Evolutionary conservation across 2,888 invertebrate species (phyloP).

Genomic region (Sarcophaga caerulescens): DNA sequence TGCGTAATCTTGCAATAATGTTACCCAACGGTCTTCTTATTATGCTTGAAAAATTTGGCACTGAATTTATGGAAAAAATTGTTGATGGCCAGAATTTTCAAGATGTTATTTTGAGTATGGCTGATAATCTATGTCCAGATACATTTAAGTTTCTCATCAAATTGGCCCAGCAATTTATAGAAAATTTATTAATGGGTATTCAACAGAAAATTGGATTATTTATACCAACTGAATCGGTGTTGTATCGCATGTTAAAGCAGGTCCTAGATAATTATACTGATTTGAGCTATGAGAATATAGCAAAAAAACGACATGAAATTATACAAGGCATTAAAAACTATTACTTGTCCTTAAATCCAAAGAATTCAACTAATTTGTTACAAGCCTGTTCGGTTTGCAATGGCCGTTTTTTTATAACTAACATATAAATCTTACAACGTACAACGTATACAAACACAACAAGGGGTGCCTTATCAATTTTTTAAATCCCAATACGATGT

Average conservation of each 20-base stretch:
- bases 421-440: conserved; percentile 56
- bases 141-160: conserved; percentile 67
- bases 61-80: conserved; percentile 66
- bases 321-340: conserved; percentile 55
- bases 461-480: not conserved
- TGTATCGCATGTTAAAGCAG: conserved; percentile 69
- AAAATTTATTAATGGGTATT: conserved; percentile 56
- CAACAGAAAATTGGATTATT: conserved; percentile 60
- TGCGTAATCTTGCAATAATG: conserved; percentile 34
- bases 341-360: conserved; percentile 72
- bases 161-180: conserved; percentile 70
- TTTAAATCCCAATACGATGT: too few relatives aligned
- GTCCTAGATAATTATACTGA: conserved; percentile 60
- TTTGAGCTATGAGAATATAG: conserved; percentile 29
- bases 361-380: not conserved
- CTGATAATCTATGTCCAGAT: conserved; percentile 32
- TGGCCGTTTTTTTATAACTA: conserved; percentile 70
- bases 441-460: not conserved
- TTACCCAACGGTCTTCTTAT: conserved; percentile 56
- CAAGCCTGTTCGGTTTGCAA: conserved; percentile 69
- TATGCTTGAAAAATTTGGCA: conserved; percentile 53
- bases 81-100: conserved; percentile 70
- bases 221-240: conserved; percentile 73
- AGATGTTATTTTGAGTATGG: conserved; percentile 68
- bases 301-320: conserved; percentile 52